phyloP scores from a whole-genome alignment of 2,113 vertebrate genomes.

The Erpornis zantholeuca region DNA sequence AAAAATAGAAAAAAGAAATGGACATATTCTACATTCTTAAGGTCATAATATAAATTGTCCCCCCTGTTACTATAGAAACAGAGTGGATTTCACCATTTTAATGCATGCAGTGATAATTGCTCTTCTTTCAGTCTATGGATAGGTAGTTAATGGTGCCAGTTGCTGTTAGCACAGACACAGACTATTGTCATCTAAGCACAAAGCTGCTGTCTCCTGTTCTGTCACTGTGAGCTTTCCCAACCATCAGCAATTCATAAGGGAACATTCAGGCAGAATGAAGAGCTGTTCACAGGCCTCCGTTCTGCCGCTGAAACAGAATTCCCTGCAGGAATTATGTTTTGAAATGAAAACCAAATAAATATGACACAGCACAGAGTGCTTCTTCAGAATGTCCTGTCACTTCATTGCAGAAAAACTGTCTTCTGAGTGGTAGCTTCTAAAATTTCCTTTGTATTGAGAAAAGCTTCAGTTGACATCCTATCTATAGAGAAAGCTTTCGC shows the following conservation, averaged over 20 bases:
- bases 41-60: neutral
- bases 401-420: neutral
- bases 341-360: neutral
- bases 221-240: neutral
- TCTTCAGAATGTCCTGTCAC: neutral
- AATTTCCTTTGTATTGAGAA: neutral
- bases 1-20: neutral
- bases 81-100: constrained; percentile 18
- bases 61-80: constrained; percentile 51
- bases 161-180: constrained; percentile 18
- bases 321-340: constrained; percentile 5
- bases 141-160: constrained; percentile 48
- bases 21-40: constrained; percentile 3
- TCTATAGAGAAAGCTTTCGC: neutral
- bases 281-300: neutral
- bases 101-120: constrained; percentile 28
- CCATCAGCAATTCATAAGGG: constrained; percentile 18
- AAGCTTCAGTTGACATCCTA: neutral
- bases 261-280: constrained; percentile 20
- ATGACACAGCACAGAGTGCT: neutral
- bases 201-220: constrained; percentile 22
- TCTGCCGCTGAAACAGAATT: neutral
- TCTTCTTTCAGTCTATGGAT: constrained; percentile 4
- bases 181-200: constrained; percentile 17
- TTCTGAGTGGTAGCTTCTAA: neutral